phyloP scores from a whole-genome alignment of 2,797 vertebrate species.

The Propithecus perrieri region DNA sequence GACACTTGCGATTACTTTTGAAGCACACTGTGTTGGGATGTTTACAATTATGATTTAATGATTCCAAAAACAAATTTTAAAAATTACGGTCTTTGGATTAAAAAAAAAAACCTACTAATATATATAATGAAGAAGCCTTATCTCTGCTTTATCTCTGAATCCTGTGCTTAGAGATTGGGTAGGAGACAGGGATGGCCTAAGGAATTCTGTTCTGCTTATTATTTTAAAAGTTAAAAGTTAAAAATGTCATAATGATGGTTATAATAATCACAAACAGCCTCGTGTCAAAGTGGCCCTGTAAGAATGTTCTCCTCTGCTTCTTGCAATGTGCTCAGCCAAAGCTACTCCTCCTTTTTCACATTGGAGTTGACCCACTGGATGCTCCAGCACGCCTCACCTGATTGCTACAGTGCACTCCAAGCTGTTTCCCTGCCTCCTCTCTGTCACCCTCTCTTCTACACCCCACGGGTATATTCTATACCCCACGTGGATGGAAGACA shows the following conservation, averaged over 20 bases:
- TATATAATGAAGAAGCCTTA: not conserved
- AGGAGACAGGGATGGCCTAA: not conserved
- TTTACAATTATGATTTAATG: not conserved
- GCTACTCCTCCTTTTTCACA: not conserved
- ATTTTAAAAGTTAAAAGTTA: not conserved
- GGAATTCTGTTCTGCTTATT: not conserved
- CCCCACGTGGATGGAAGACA: not conserved
- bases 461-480: not conserved
- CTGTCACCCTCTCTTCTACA: not conserved
- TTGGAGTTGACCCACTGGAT: not conserved
- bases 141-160: not conserved
- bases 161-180: not conserved
- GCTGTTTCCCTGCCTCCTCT: not conserved
- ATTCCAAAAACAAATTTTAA: not conserved
- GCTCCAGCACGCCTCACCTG: not conserved
- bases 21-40: not conserved
- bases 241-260: not conserved
- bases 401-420: not conserved
- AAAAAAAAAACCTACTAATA: not conserved
- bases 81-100: not conserved
- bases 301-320: not conserved
- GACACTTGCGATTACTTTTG: not conserved
- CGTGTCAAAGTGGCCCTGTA: not conserved
- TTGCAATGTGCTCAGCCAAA: not conserved
- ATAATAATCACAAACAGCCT: not conserved